Base-by-base conservation (phyloP, 37 sponge, comb jelly and placozoan species). In the Tethya wilhelma region DNA sequence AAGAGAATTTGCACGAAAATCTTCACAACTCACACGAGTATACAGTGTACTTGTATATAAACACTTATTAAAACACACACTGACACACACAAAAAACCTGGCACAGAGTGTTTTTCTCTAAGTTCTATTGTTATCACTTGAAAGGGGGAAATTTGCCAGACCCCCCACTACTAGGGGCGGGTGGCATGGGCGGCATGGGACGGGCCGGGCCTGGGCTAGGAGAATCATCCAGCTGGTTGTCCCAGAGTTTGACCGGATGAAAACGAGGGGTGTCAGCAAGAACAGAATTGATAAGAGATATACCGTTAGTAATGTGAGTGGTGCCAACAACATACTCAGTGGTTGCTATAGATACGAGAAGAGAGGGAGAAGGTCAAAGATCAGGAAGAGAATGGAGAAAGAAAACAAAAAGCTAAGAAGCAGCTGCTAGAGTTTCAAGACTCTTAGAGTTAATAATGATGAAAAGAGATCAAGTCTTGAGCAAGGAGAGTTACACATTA, bases 281-380 rank as follows among this genome's bases (percentile, higher is more conserved):
- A 44, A 96, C 36, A 23, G 91, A 84, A 46, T 87, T 84, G 82
- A 96, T 69, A 11, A 96, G 60, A 1, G 68, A 37, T 9, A 58
- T 58, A 1, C 97, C 94, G 49, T 88, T 93, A 42, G 56, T 85
- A 31, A 96, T 84, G 44, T 89, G 83, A 4, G 97, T 93, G 45
- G 94, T 93, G 31, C 87, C 93, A 11, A 96, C 78, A 25, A 90
- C 75, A 57, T 92, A 96, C 43, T 92, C 91, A 0, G 82, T 82
- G 25, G 79, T 66, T n/a, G 79, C 79, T 78, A 38, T 2, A 45
- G 6, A 49, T 14, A 33, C 41, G n/a, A 9, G 8, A 19, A 62
- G 64, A 62, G 64, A 62, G 8, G 9, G n/a, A 26, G 30, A 62
- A 8, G 8, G 64, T 25, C 8, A 28, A 25, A 62, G 30, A 62